phyloP scores from a whole-genome alignment of 2,888 invertebrate genomes.

The Rotaria magnacalcarata region DNA sequence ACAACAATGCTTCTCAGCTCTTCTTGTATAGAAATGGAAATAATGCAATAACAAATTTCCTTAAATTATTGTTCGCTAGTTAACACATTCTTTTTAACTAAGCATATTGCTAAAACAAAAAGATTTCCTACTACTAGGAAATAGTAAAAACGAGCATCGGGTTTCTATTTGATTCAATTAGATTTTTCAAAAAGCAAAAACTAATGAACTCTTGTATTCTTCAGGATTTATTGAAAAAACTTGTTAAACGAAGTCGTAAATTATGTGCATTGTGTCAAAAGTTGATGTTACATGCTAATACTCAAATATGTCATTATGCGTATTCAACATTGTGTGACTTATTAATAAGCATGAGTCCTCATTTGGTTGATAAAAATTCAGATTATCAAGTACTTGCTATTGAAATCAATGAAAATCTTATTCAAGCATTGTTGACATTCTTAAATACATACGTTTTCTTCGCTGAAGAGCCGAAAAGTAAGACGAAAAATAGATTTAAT shows the following conservation, averaged over 20 bases:
- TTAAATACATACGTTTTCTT: slow-evolving; percentile 23
- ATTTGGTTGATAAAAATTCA: slow-evolving; percentile 62
- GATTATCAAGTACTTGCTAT: slow-evolving; percentile 26
- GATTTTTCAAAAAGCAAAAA: too few species aligned
- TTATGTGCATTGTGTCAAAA: slow-evolving; percentile 42
- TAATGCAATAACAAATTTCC: too few species aligned
- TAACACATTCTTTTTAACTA: too few species aligned
- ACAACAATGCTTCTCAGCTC: too few species aligned
- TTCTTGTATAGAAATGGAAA: too few species aligned
- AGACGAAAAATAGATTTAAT: neutral
- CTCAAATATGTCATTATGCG: slow-evolving; percentile 65
- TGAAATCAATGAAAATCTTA: slow-evolving; percentile 28
- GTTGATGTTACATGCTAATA: slow-evolving; percentile 41
- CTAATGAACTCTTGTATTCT: too few species aligned
- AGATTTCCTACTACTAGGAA: too few species aligned
- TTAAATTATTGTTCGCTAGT: too few species aligned
- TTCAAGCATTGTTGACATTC: slow-evolving; percentile 33
- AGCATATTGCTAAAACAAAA: too few species aligned
- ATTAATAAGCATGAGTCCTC: slow-evolving; percentile 83
- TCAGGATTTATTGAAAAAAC: slow-evolving; percentile 28
- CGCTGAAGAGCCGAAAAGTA: slow-evolving; percentile 34
- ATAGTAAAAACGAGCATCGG: too few species aligned
- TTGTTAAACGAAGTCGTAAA: slow-evolving; percentile 35
- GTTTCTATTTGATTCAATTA: too few species aligned
- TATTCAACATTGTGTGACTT: slow-evolving; percentile 92